Percentiles rank a stretch among this genome's conserved stretches.
Evolutionary conservation across 2,888 invertebrate species (phyloP).

Genomic region (Drosophila anomalipes): DNA sequence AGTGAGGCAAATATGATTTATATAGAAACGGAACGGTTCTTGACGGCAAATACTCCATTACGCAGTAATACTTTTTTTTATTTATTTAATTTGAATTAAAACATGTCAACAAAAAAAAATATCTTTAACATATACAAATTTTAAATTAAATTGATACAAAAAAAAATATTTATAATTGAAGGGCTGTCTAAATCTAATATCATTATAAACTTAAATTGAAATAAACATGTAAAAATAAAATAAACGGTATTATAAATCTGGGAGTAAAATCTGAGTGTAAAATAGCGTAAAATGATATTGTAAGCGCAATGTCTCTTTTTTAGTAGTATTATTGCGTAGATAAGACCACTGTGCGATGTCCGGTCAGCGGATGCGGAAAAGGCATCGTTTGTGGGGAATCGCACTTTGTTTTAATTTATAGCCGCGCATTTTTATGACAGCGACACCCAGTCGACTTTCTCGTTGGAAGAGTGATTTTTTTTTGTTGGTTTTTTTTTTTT

Average conservation of each 20-base stretch:
- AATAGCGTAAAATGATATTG: neutral
- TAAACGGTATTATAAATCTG: neutral
- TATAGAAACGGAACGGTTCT: too few species aligned
- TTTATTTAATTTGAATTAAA: neutral
- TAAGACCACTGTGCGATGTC: conserved; percentile 30
- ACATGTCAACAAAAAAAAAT: neutral
- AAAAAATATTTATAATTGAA: neutral
- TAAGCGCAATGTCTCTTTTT: neutral
- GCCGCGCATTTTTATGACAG: conserved; percentile 81
- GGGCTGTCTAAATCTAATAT: neutral
- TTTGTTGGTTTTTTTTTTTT: conserved; percentile 26
- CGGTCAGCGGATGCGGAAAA: conserved; percentile 73
- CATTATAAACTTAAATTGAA: neutral
- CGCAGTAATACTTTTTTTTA: neutral
- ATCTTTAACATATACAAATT: neutral
- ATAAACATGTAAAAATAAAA: neutral
- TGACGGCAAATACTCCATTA: neutral
- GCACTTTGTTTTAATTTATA: conserved; percentile 77
- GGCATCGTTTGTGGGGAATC: conserved; percentile 52
- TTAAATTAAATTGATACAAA: neutral
- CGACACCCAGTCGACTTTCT: conserved; percentile 60
- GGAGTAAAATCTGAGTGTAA: too few species aligned
- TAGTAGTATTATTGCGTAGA: neutral
- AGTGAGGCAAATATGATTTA: conserved; percentile 20
- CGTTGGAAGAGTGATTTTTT: conserved; percentile 14